A percentile compares a stretch with the other conserved stretches of the same genome.
Evolutionary conservation across 2,113 vertebrate genomes (phyloP).

Genomic region (Willisornis vidua): DNA sequence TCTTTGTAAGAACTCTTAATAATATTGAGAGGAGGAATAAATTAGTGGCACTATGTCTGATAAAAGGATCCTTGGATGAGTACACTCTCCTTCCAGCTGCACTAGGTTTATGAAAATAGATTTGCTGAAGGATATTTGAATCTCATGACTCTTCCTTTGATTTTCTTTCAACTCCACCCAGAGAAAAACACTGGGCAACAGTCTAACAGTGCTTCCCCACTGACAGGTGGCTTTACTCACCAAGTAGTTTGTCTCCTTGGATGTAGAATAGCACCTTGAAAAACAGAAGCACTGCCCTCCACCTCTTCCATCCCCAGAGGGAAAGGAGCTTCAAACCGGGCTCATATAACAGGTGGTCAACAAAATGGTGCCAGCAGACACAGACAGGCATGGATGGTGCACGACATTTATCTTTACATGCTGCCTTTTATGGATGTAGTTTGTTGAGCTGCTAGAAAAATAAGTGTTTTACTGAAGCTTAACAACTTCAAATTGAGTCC

Average conservation of each 20-base stretch:
- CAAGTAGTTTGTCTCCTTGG: neutral
- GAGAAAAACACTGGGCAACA: neutral
- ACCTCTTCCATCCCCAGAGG: neutral
- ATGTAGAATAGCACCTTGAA: neutral
- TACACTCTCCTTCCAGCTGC: neutral
- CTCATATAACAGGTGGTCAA: neutral
- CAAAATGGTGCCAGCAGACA: neutral
- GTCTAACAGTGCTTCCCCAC: neutral
- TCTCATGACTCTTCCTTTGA: neutral
- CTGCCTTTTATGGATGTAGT: neutral
- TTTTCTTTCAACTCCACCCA: neutral
- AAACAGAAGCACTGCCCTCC: neutral
- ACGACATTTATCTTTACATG: neutral
- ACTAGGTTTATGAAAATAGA: constrained; percentile 3
- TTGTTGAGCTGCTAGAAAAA: constrained; percentile 20
- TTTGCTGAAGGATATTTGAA: neutral
- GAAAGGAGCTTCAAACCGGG: neutral
- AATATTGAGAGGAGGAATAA: constrained; percentile 9
- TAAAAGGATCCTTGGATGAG: neutral
- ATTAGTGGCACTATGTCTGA: neutral
- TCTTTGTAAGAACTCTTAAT: neutral
- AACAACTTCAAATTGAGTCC: constrained; percentile 12
- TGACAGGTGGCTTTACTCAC: neutral
- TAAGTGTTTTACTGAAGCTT: neutral
- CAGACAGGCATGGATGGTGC: neutral